Percentiles rank a stretch among this genome's conserved stretches.
phyloP scores from a whole-genome alignment of 1,140 invertebrate genomes.

The Neuroterus valhalla region DNA sequence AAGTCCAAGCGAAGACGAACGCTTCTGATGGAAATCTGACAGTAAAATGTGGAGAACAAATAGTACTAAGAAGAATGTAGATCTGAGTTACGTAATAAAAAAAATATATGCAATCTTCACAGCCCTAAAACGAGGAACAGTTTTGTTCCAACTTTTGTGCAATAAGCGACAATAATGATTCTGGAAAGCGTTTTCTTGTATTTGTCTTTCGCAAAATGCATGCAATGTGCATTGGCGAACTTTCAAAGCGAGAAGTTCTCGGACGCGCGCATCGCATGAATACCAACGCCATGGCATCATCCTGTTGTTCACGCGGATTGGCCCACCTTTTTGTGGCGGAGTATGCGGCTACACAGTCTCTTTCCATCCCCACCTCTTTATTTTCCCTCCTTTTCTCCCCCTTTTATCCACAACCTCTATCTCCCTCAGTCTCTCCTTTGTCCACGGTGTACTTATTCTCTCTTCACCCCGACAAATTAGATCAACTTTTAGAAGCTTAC shows the following conservation, averaged over 20 bases:
- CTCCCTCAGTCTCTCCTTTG: conserved; percentile 4
- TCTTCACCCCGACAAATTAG: conserved; percentile 41
- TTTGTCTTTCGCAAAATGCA: conserved; percentile 19
- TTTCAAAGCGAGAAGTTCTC: conserved; percentile 15
- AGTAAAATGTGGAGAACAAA: too few species aligned
- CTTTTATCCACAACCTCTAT: conserved; percentile 39
- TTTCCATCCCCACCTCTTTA: conserved; percentile 41
- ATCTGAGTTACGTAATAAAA: too few species aligned
- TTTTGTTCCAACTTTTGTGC: too few species aligned
- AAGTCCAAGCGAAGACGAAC: too few species aligned
- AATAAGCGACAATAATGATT: too few species aligned
- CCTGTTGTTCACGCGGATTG: conserved; percentile 47
- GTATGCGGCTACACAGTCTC: conserved; percentile 35
- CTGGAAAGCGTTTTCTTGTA: background rate
- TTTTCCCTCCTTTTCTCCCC: conserved; percentile 39
- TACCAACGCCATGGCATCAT: conserved; percentile 42
- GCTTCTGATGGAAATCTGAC: too few species aligned
- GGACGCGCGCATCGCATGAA: conserved; percentile 40
- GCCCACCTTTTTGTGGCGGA: conserved; percentile 47
- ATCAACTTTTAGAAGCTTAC: conserved; percentile 36
- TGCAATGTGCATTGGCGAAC: conserved; percentile 35
- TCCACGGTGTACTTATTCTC: conserved; percentile 40
- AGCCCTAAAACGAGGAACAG: too few species aligned
- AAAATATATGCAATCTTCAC: too few species aligned
- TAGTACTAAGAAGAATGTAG: too few species aligned